Evolutionary conservation across 2,888 invertebrate species (phyloP), one percentile per base, ranked within the genome.

Genomic region (Beris morrisii): DNA sequence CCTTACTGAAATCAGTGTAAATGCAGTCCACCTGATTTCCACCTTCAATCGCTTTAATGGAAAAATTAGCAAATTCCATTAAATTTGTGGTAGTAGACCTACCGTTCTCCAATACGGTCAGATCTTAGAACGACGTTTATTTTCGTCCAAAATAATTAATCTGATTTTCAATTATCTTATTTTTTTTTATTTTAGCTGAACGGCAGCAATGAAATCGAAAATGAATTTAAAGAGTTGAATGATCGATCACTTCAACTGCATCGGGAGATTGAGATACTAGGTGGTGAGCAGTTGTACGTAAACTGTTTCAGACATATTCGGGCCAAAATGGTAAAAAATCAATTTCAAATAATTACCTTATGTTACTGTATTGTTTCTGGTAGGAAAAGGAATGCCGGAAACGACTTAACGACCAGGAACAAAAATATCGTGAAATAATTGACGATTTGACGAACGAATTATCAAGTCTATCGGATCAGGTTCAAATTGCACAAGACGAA

Each of bases 341-440:
- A 38, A 38, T 7, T 7, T 7, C 5, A 38, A 38, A 38, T 9
- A 38, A 38, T 9, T 38, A 38, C 5, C 9, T 38, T 9, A 38
- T 38, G 9, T 9, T 7, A 38, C 5, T 38, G 9, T 38, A 7
- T 9, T 38, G 5, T 7, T 7, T 6, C 5, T 61, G 55, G 9
- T 22, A 65, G 64, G 64, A 55, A 56, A 65, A 55, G 13, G 56
- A 65, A 32, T 56, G 38, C 31, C 48, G 31, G 74, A 68, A 73
- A 38, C 74, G 74, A 53, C 76, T 75, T 65, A 72, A 74, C 59
- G 70, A 72, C 5, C 67, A 74, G 75, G 4, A 74, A 75, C 22
- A 76, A 74, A 75, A 75, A 31, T 80, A 79, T 70, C 68, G 77
- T n/a, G 74, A 74, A 72, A 76, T 80, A 1, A 77, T 80, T 48